Base-by-base conservation (phyloP, 1,140 invertebrate genomes). In the Zaprionus lachaisei region DNA sequence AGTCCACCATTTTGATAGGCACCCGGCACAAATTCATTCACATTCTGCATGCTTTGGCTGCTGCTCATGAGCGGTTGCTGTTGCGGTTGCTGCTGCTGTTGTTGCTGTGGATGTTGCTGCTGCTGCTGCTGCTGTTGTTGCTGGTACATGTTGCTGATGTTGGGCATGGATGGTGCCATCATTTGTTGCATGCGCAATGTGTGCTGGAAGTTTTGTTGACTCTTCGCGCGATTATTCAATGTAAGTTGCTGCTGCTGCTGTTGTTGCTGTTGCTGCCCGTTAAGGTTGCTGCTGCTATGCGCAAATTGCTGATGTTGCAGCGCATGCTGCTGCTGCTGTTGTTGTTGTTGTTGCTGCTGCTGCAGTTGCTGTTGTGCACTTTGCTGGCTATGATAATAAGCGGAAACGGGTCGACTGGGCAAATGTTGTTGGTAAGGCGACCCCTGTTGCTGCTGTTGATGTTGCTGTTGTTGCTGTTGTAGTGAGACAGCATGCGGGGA, bases 31-130 rank as follows among this genome's bases (percentile, higher is more conserved):
- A 81, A 81, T 15, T 92, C 81, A 38, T 89, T 90, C 20, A 93
- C 93, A 85, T 93, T 93, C 62, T 93, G 93, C 93, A 93, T 93
- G 55, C 93, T 93, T 31, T 93, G 92, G 62, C 92, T 93, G 57
- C 79, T 73, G 38, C 80, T 83, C 71, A 93, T 91, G 7, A 65
- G 41, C 14, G 68, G 47, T 28, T 51, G 67, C n/a, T 83, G 81
- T 14, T 72, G 80, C 11, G 55, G n/a, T 15, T 91, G 66, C 5
- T 72, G 78, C 20, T 79, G 74, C 24, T 71, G 69, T 1, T 78
- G 80, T 22, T 64, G 75, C 17, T 79, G 79, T 7, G 73, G 3
- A 6, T 47, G 41, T 17, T 65, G 74, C 3, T 80, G 71, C 14
- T 85, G 80, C 20, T 20, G 20, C 2, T 85, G 83, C 4, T 81